phyloP scores from a whole-genome alignment of 2,888 invertebrate species.

The Leucania comma region DNA sequence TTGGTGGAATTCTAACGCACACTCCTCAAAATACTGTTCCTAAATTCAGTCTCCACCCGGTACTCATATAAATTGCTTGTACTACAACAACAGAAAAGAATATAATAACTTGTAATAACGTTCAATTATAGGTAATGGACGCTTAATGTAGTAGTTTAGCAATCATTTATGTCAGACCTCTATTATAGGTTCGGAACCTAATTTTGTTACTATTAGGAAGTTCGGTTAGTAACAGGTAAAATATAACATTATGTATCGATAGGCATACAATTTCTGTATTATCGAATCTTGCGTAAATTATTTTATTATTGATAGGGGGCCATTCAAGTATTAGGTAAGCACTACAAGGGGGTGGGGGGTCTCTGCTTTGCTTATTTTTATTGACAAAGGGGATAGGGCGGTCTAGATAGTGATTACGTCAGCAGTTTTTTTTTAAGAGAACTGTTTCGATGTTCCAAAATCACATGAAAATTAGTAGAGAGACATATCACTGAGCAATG shows the following conservation, averaged over 20 bases:
- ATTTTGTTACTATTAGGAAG: slow-evolving; percentile 9
- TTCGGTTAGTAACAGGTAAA: neutral
- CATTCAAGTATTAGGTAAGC: no score
- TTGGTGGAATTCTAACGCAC: no score
- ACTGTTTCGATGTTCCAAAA: no score
- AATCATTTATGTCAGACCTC: slow-evolving; percentile 11
- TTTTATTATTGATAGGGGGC: no score
- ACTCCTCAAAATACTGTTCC: neutral
- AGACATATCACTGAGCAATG: no score
- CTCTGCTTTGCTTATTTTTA: no score
- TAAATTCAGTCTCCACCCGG: neutral
- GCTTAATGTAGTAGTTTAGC: slow-evolving; percentile 1
- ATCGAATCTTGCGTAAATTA: neutral
- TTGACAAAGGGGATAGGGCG: no score
- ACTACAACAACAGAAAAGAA: neutral
- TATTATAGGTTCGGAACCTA: slow-evolving; percentile 3
- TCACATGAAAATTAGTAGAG: no score
- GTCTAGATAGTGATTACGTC: no score
- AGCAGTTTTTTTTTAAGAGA: no score
- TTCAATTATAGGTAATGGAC: neutral
- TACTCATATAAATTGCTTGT: neutral
- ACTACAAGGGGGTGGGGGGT: no score
- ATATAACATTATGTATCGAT: neutral
- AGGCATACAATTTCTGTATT: neutral
- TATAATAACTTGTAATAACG: slow-evolving; percentile 6